Evolutionary conservation across 2,113 vertebrate genomes (phyloP).

Genomic region (Phodopus roborovskii): DNA sequence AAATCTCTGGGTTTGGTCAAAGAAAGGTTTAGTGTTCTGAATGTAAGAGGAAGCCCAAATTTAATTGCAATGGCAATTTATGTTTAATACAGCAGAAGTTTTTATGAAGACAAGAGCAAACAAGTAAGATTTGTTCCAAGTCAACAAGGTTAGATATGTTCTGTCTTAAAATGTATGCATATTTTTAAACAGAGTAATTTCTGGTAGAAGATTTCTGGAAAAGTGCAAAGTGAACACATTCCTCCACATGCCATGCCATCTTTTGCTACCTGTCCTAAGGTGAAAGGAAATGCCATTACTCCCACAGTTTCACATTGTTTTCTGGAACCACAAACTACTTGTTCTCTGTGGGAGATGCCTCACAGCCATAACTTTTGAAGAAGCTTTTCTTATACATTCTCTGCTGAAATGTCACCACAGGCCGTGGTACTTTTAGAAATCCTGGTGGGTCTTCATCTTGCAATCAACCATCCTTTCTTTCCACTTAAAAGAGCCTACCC

Average conservation of each 20-base stretch:
- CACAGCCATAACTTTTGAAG: neutral
- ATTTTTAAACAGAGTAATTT: neutral
- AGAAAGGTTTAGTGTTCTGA: neutral
- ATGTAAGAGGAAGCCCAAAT: neutral
- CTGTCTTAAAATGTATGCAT: neutral
- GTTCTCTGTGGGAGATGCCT: neutral
- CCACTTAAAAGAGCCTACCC: neutral
- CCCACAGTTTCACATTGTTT: neutral
- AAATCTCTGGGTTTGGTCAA: neutral
- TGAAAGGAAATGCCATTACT: neutral
- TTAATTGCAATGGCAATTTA: neutral
- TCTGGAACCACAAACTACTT: neutral
- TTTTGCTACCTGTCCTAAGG: neutral
- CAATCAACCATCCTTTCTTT: neutral
- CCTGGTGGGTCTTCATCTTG: neutral
- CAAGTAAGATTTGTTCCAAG: neutral
- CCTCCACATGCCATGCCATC: neutral
- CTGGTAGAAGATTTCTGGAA: neutral
- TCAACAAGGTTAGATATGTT: neutral
- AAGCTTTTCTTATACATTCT: neutral
- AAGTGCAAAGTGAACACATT: neutral
- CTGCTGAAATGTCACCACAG: neutral
- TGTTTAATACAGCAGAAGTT: neutral
- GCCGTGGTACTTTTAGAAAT: neutral
- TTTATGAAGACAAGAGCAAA: neutral